Base-by-base conservation (phyloP, 2,888 invertebrate genomes). In the Pomacea canaliculata region DNA sequence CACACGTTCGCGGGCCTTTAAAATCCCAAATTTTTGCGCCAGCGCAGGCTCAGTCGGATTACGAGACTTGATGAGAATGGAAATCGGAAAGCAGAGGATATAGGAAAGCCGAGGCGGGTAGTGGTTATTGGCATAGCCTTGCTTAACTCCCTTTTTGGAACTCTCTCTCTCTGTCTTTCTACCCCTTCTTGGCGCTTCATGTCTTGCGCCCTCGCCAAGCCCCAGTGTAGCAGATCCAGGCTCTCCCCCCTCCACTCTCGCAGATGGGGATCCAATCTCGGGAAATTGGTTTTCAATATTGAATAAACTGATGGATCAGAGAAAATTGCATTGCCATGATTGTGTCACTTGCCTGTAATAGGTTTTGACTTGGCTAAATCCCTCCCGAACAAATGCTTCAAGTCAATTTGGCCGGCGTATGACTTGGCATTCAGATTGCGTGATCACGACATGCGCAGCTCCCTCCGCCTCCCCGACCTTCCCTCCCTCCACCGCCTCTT, bases 211-310 rank as follows among this genome's bases (percentile, higher is more conserved):
- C 37, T 37, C 4, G 5, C 37, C 37, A 37, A 37, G 37, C 37
- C 37, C 37, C 37, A 37, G 37, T 37, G 37, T 37, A 37, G 37
- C 37, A 37, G 37, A 37, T 18, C 60, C 16, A 18, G 16, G 63
- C n/a, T n/a, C 10, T 63, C 10, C 19, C 63, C 63, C 27, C 27
- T 63, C 63, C 63, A 63, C 63, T 63, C 63, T n/a, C 19, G 63
- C 73, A 66, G 73, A 73, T 73, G 73, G 77, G 51, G 70, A 73
- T 77, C 73, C 73, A 73, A 71, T 72, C 72, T 68, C 69, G 68
- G 71, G 76, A 78, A 78, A 78, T 76, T 78, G 78, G 75, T 78
- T 76, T 78, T 76, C 75, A 76, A 75, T 78, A 78, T 78, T 78
- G 78, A 78, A 78, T 78, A 78, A 78, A 76, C 72, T 75, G 68